Evolutionary conservation across 2,888 invertebrate genomes (phyloP).

Genomic region (Rambutsinella grinnellia): DNA sequence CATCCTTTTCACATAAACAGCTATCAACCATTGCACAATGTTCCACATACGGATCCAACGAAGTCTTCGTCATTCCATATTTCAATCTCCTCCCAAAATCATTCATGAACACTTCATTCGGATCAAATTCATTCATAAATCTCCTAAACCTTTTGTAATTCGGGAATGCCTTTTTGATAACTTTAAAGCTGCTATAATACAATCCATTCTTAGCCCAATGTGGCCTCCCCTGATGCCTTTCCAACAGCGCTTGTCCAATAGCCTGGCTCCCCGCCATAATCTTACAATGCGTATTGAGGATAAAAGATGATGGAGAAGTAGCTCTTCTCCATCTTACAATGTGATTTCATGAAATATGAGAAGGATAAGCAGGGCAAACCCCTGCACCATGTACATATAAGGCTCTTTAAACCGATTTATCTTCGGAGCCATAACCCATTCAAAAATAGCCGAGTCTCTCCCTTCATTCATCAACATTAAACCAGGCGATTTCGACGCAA

Average conservation of each 20-base stretch:
- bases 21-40: constrained; percentile 8
- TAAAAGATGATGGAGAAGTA: too few species aligned
- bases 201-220: constrained; percentile 16
- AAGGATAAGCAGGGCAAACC: background rate
- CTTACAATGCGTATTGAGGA: too few species aligned
- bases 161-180: background rate
- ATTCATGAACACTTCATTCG: background rate
- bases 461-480: background rate
- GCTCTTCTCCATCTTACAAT: background rate
- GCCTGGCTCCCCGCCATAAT: too few species aligned
- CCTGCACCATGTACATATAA: background rate
- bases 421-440: background rate
- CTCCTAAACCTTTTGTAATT: background rate
- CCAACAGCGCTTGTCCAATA: too few species aligned
- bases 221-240: background rate
- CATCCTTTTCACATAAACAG: constrained; percentile 9
- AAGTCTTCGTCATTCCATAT: background rate
- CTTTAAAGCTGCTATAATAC: background rate
- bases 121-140: constrained; percentile 5
- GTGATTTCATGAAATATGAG: too few species aligned
- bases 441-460: background rate
- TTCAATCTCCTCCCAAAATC: too few species aligned
- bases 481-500: background rate
- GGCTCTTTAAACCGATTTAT: background rate
- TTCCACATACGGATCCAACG: background rate